Base-by-base conservation (phyloP, 2,888 invertebrate genomes). In the Drosophila birchii region DNA sequence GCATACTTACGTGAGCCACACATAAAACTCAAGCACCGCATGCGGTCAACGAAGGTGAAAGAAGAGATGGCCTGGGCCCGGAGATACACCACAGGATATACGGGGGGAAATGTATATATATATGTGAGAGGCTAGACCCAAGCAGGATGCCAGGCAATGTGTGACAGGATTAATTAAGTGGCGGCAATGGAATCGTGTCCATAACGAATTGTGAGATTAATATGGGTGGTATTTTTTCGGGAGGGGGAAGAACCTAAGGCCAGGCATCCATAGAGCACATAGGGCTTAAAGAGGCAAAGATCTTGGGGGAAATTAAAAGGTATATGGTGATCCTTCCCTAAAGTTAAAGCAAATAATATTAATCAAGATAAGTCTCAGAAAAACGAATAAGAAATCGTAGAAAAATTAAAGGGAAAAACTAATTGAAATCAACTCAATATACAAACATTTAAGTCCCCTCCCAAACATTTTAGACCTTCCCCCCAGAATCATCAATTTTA, bases 1-100 rank as follows among this genome's bases (percentile, higher is more conserved):
- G 86, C 74, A 74, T 71, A 71, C 86, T 85, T 84, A 79, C 78
- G 78, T 87, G 89, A 61, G 85, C 84, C 73, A 76, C 84, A 82
- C 54, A 70, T 81, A 72, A 88, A 88, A 83, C 74, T 55, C 55
- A 53, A 61, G 66, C 75, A 64, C 75, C 54, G 76, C 85, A 84
- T 87, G 69, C 70, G 69, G 57, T 51, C 75, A 72, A 54, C 41
- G 57, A 26, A 75, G 75, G 55, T 54, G 38, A 43, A 8, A 8
- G 11, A 34, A 20, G 45, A 63, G 18, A 47, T 2, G 32, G 36
- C 14, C 23, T 9, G 11, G 16, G 29, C 32, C 20, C 3, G 51
- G 20, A 11, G 16, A 64, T 34, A 29, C 5, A 20, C 8, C 4
- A 6, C 5, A 47, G 12, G 14, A 1, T 29, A 29, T 6, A 8